These are phyloP conservation scores for Nothoprocta pentlandii DNA, from an alignment of 2,113 vertebrate genomes.

Conservation along the genomic window DNA sequence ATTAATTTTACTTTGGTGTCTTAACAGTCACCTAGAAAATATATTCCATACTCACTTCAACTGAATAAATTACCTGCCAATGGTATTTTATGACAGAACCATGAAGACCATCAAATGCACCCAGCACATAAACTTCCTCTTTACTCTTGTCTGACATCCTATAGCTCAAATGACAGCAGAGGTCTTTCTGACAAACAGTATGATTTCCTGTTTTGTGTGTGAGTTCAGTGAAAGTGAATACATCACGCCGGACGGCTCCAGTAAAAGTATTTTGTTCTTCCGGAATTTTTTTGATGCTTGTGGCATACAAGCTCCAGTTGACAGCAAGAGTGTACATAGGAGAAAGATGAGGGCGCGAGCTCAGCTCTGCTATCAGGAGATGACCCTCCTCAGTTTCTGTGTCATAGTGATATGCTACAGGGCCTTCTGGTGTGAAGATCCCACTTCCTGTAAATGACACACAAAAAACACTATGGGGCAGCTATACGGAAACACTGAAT, in stretches of 20 bases:
- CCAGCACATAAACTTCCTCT: slow-evolving; percentile 73
- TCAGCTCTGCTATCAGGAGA: slow-evolving; percentile 68
- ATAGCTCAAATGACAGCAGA: slow-evolving; percentile 77
- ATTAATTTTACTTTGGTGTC: neutral
- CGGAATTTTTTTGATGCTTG: neutral
- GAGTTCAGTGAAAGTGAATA: slow-evolving; percentile 74
- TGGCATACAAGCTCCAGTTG: slow-evolving; percentile 67
- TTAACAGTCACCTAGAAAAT: neutral
- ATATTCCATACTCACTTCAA: neutral
- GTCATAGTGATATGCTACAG: slow-evolving; percentile 65
- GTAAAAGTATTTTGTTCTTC: slow-evolving; percentile 20
- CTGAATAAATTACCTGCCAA: slow-evolving; percentile 67
- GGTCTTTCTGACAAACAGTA: slow-evolving; percentile 75
- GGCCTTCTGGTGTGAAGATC: slow-evolving; percentile 41
- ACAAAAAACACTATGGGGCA: neutral
- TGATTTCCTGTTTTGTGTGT: slow-evolving; percentile 45
- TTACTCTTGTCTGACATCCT: slow-evolving; percentile 52
- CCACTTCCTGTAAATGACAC: slow-evolving; percentile 66
- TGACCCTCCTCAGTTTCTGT: slow-evolving; percentile 52
- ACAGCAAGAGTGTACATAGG: neutral
- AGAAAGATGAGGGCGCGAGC: neutral
- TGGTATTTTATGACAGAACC: slow-evolving; percentile 74
- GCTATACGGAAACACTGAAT: neutral
- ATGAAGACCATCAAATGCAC: slow-evolving; percentile 74
- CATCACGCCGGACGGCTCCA: slow-evolving; percentile 62